Conservation (phyloP, 2,888 invertebrate species). For the Metalampra italica region DNA sequence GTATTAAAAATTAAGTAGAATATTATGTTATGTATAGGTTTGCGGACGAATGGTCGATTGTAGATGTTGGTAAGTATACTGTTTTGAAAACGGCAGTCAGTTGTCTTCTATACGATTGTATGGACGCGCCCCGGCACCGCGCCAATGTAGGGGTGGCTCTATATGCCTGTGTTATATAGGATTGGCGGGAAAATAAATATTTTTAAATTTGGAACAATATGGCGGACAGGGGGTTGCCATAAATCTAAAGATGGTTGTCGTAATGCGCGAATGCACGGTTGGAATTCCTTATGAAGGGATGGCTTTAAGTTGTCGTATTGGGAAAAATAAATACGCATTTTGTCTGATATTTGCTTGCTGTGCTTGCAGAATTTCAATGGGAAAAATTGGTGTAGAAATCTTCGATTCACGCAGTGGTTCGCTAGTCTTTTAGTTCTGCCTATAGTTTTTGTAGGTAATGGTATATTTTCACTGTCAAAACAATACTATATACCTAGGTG, state of each 20-base stretch:
- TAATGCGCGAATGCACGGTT: constrained; percentile 66
- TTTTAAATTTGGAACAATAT: constrained; percentile 75
- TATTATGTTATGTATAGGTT: no score
- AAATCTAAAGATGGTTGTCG: constrained; percentile 72
- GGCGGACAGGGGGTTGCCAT: constrained; percentile 69
- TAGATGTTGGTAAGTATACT: no score
- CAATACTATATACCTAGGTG: no score
- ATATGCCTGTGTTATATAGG: constrained; percentile 30
- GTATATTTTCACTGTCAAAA: no score
- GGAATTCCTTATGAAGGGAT: constrained; percentile 72
- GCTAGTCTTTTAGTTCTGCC: no score
- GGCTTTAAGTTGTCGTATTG: constrained; percentile 45
- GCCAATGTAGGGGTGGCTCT: no score
- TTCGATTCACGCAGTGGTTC: neutral
- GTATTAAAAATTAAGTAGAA: no score
- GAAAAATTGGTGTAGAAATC: neutral
- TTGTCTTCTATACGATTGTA: no score
- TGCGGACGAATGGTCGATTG: no score
- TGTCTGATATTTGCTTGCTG: constrained; percentile 11
- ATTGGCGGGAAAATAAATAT: constrained; percentile 57
- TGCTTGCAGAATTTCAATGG: neutral
- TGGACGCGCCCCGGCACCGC: no score
- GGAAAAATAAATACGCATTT: constrained; percentile 38
- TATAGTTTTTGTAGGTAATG: no score
- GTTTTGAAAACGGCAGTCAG: no score